A percentile compares a stretch with the other conserved stretches of the same genome.
phyloP scores from a whole-genome alignment of 2,797 vertebrate genomes.

The Etheostoma nigrum region DNA sequence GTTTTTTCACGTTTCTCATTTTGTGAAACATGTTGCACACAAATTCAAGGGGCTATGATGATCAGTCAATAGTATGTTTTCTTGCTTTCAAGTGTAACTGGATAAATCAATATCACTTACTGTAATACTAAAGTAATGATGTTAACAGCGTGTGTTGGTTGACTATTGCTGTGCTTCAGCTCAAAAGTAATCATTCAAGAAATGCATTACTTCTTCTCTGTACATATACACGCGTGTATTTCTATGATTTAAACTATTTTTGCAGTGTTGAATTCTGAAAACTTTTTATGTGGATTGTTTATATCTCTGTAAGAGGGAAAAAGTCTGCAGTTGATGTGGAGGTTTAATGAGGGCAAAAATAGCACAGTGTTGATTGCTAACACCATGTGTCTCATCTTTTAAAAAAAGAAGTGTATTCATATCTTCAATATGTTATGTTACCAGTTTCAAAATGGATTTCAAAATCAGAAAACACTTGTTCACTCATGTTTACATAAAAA shows the following conservation, averaged over 20 bases:
- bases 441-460: constrained; percentile 62
- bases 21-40: constrained; percentile 70
- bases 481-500: constrained; percentile 83
- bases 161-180: constrained; percentile 70
- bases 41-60: constrained; percentile 75
- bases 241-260: constrained; percentile 84
- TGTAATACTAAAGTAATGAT: constrained; percentile 62
- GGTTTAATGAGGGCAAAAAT: constrained; percentile 57
- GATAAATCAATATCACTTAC: constrained; percentile 69
- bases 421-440: constrained; percentile 58
- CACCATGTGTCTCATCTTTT: constrained; percentile 65
- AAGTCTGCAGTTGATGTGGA: constrained; percentile 54
- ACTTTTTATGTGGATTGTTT: constrained; percentile 78
- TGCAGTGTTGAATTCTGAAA: constrained; percentile 79
- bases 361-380: constrained; percentile 64
- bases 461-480: constrained; percentile 70
- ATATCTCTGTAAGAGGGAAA: constrained; percentile 75
- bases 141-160: constrained; percentile 64
- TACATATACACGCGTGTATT: constrained; percentile 74
- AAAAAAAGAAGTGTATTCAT: constrained; percentile 41
- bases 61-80: constrained; percentile 67
- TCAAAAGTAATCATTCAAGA: constrained; percentile 75
- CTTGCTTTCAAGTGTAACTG: constrained; percentile 69
- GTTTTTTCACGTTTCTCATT: constrained; percentile 63
- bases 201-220: constrained; percentile 77